Base-by-base conservation (phyloP, 2,797 vertebrate genomes). In the Podarcis siculus region DNA sequence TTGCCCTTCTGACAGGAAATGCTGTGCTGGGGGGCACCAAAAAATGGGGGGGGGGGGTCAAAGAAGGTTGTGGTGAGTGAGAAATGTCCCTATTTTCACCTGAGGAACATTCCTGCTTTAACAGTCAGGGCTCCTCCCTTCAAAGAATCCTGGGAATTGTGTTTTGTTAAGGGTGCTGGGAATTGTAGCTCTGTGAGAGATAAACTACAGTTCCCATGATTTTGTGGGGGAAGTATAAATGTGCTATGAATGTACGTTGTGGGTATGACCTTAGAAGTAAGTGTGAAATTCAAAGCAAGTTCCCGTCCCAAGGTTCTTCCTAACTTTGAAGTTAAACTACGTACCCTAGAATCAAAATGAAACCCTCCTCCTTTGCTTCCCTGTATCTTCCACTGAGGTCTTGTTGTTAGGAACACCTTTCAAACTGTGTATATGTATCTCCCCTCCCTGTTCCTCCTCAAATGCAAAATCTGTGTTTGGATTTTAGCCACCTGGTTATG, bases 401-500 rank as follows among this genome's bases (percentile, higher is more conserved):
- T 73, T 45, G 27, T 85, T 87, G 64, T 86, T 92, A 85, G 83
- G 88, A 42, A 58, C 73, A 89, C 58, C 81, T 27, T 88, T 89
- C 87, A 86, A 92, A 79, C 86, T 79, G 91, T 83, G 64, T 85
- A 90, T 64, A 92, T 85, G 92, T 87, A 66, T 91, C 71, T 89
- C 49, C 88, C 37, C 37, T 2, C 45, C 73, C 2, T 82, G 49
- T 91, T 89, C 67, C 87, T 35, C 82, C 91, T 75, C 21, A 82
- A 66, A 72, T 67, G 86, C 93, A 94, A 95, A 93, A 94, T 55
- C 87, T 95, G 82, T 95, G 86, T 92, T 95, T 96, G 90, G 89
- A 92, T 96, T 96, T 96, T 94, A 94, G 87, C 94, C 97, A 97
- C 97, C 96, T 97, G 97, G 95, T 96, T 96, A 95, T 96, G 92